Conservation (phyloP, 2,888 invertebrate species). For the Hoplodrina ambigua region DNA sequence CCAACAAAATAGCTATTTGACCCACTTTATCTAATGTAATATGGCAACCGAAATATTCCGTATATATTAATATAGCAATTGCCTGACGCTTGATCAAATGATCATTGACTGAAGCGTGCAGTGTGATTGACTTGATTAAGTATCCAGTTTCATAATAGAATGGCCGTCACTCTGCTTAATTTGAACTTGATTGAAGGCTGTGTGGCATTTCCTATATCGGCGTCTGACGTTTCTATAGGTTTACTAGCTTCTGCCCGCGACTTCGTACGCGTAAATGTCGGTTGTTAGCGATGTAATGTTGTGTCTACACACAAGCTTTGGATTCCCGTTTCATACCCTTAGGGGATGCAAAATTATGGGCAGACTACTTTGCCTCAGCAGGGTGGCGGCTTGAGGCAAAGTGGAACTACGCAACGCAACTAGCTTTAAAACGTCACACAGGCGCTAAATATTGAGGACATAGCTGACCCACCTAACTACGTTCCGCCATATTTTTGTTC, state of each 20-base stretch:
- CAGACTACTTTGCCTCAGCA: too few species aligned
- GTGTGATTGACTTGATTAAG: conserved; percentile 51
- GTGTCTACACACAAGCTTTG: too few species aligned
- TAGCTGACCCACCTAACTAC: too few species aligned
- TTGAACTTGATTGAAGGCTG: conserved; percentile 17
- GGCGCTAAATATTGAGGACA: too few species aligned
- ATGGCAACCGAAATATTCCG: conserved; percentile 37
- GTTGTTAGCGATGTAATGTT: too few species aligned
- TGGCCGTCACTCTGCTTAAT: not conserved
- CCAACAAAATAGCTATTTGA: conserved; percentile 64
- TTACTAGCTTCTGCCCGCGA: not conserved
- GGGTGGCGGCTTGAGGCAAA: too few species aligned
- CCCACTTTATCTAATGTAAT: conserved; percentile 62
- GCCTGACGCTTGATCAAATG: conserved; percentile 43
- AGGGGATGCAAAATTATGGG: too few species aligned
- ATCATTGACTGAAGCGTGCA: conserved; percentile 34
- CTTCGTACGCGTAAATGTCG: too few species aligned
- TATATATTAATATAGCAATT: conserved; percentile 46
- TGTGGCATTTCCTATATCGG: conserved; percentile 11
- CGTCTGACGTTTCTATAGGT: conserved; percentile 2
- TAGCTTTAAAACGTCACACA: too few species aligned
- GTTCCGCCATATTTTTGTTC: too few species aligned
- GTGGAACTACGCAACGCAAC: not conserved
- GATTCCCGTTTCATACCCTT: too few species aligned
- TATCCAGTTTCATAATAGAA: conserved; percentile 22